phyloP scores from a whole-genome alignment of 2,888 invertebrate species.

The Diarsia brunnea region DNA sequence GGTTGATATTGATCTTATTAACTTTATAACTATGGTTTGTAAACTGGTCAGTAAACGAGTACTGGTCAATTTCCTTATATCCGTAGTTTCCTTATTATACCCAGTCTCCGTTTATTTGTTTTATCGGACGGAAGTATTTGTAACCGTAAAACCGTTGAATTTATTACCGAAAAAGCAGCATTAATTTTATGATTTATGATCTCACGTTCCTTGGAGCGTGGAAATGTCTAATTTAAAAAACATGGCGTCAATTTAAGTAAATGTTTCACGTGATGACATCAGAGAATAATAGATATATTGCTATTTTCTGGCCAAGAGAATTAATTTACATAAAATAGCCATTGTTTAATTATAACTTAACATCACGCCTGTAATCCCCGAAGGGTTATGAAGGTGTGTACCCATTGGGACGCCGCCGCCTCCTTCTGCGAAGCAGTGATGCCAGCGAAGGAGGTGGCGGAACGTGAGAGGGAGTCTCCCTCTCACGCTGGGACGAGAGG shows the following conservation, averaged over 20 bases:
- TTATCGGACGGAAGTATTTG: slow-evolving; percentile 53
- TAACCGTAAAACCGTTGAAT: slow-evolving; percentile 46
- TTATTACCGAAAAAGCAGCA: slow-evolving; percentile 50
- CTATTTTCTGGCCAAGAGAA: slow-evolving; percentile 13
- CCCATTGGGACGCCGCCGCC: too few relatives aligned
- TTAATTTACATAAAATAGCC: slow-evolving; percentile 19
- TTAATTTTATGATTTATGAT: slow-evolving; percentile 48
- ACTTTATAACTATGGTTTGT: slow-evolving; percentile 50
- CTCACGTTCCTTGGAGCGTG: slow-evolving; percentile 10
- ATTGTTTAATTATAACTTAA: too few relatives aligned
- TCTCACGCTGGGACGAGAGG: too few relatives aligned
- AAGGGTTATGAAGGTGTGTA: too few relatives aligned
- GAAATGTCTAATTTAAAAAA: slow-evolving; percentile 38
- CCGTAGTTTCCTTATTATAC: slow-evolving; percentile 60
- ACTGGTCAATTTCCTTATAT: slow-evolving; percentile 49
- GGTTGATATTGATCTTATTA: slow-evolving; percentile 43
- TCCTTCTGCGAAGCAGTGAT: too few relatives aligned
- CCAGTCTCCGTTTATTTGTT: slow-evolving; percentile 41
- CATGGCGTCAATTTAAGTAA: slow-evolving; percentile 18
- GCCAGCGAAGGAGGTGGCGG: too few relatives aligned
- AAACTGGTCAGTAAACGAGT: slow-evolving; percentile 42
- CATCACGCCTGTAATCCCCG: too few relatives aligned
- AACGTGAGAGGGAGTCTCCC: too few relatives aligned
- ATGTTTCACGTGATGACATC: slow-evolving; percentile 36
- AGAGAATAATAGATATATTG: not conserved